Evolutionary conservation across 2,888 invertebrate genomes (phyloP).

Genomic region (Scaptomyza tumidula): DNA sequence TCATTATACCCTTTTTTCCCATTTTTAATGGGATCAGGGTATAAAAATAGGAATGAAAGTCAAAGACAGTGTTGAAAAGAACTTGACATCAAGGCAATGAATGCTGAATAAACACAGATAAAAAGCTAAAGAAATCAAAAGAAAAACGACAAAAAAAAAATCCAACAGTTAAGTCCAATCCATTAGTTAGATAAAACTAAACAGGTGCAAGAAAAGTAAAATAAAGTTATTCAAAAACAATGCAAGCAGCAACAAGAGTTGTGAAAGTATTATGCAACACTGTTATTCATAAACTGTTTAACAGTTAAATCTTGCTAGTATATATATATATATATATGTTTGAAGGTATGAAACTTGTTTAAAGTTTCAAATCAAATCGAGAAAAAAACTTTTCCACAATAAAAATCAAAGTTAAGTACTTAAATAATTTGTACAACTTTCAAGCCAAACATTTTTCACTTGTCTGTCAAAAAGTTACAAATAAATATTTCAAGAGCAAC

Average conservation of each 20-base stretch:
- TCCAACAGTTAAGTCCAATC: not conserved
- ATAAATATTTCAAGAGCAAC: constrained; percentile 11
- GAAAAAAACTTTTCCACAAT: too few species aligned
- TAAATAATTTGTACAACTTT: not conserved
- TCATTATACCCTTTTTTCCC: too few species aligned
- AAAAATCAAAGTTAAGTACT: too few species aligned
- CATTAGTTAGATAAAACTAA: not conserved
- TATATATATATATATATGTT: too few species aligned
- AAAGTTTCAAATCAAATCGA: too few species aligned
- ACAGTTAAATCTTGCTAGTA: too few species aligned
- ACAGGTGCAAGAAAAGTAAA: not conserved
- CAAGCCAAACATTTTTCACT: constrained; percentile 1
- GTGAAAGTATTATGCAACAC: not conserved
- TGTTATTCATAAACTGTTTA: not conserved
- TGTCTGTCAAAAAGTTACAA: constrained; percentile 8
- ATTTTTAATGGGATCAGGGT: too few species aligned
- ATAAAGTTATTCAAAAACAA: not conserved
- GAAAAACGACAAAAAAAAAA: not conserved
- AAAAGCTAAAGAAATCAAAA: too few species aligned
- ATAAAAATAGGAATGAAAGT: not conserved
- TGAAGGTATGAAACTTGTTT: too few species aligned
- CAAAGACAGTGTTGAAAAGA: constrained; percentile 4
- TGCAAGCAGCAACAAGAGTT: not conserved
- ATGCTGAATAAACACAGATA: not conserved
- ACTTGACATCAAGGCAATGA: not conserved